Evolutionary conservation across 35 echinoderm and acorn worm genomes (phyloP).

Genomic region (Patiria miniata): DNA sequence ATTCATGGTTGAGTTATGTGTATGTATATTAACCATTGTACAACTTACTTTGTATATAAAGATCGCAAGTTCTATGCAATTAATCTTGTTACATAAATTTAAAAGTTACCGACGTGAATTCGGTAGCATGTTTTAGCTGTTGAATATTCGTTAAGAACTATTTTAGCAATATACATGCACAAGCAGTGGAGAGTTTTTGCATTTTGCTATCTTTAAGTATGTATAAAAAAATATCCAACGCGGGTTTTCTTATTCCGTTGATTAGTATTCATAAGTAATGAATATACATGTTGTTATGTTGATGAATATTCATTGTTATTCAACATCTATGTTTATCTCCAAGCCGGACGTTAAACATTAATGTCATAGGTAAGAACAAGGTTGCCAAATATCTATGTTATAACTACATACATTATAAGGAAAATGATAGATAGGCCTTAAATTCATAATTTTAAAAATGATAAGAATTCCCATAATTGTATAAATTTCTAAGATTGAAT

Average conservation of each 20-base stretch:
- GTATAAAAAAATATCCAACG: background rate
- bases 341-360: too few species aligned
- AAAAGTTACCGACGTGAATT: conserved; percentile 4
- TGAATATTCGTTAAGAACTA: background rate
- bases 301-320: background rate
- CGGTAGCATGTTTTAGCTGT: background rate
- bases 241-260: background rate
- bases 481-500: too few species aligned
- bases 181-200: background rate
- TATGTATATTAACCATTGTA: too few species aligned
- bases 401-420: too few species aligned
- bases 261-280: background rate
- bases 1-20: too few species aligned
- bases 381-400: too few species aligned
- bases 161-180: conserved; percentile 21
- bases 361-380: too few species aligned
- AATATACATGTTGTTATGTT: background rate
- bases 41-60: conserved; percentile 25
- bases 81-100: conserved; percentile 7
- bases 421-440: too few species aligned
- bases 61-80: conserved; percentile 12
- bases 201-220: conserved; percentile 2
- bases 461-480: too few species aligned
- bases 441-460: too few species aligned
- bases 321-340: too few species aligned